Evolutionary conservation across 2,113 vertebrate species (phyloP).

Genomic region (Genyomyrus donnyi): DNA sequence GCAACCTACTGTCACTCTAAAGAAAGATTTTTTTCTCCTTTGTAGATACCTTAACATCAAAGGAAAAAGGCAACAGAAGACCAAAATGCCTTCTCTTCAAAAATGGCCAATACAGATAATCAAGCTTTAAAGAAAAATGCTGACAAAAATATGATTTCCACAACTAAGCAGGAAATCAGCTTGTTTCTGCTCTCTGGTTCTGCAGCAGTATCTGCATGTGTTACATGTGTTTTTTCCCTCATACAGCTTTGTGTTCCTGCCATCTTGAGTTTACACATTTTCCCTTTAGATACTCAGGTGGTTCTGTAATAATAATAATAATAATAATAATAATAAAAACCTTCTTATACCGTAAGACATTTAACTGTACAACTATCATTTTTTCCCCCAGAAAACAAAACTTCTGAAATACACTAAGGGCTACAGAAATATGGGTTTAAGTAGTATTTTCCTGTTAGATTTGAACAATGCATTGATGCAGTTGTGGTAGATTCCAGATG

Average conservation of each 20-base stretch:
- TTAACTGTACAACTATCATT: not conserved
- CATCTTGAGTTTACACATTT: not conserved
- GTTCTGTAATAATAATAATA: not conserved
- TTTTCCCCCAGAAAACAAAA: not conserved
- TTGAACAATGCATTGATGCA: not conserved
- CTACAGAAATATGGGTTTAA: not conserved
- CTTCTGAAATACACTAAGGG: not conserved
- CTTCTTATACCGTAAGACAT: not conserved
- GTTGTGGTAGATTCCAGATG: not conserved
- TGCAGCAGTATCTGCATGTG: not conserved
- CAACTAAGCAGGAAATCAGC: not conserved
- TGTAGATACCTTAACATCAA: constrained; percentile 9
- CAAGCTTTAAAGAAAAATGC: not conserved
- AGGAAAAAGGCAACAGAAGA: not conserved
- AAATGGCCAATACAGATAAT: not conserved
- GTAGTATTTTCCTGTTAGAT: not conserved
- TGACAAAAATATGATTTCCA: not conserved
- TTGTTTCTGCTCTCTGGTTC: not conserved
- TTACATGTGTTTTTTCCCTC: not conserved
- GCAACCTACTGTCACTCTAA: not conserved
- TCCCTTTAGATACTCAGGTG: not conserved
- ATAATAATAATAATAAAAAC: not conserved
- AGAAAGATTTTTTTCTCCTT: not conserved
- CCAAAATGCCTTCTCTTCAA: not conserved
- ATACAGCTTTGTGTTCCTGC: not conserved